Evolutionary conservation across 2,888 invertebrate species (phyloP).

Genomic region (Globia sparganii): DNA sequence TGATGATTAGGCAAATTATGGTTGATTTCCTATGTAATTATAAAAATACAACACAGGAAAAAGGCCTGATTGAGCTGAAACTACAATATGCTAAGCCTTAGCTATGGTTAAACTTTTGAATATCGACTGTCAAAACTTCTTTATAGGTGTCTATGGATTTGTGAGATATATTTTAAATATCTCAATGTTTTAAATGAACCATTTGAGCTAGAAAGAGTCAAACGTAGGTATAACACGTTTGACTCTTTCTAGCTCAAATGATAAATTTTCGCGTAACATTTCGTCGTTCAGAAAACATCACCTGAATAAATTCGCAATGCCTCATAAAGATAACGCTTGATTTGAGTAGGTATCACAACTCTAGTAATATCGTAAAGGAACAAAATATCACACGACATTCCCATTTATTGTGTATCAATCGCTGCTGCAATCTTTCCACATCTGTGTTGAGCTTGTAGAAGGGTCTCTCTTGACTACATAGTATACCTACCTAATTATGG

Average conservation of each 20-base stretch:
- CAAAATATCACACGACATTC: neutral
- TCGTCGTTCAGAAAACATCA: neutral
- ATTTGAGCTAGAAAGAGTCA: neutral
- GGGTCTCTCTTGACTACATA: neutral
- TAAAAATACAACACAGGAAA: neutral
- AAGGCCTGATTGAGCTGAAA: too few relatives aligned
- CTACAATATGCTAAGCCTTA: too few relatives aligned
- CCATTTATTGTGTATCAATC: neutral
- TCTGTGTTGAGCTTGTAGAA: too few relatives aligned
- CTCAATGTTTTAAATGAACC: neutral
- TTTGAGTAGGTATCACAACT: slow-evolving; percentile 11
- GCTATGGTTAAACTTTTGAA: neutral
- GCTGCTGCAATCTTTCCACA: too few relatives aligned
- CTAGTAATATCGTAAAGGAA: neutral
- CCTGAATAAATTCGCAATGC: slow-evolving; percentile 33
- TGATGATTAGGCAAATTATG: neutral
- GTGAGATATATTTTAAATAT: neutral
- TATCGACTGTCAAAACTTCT: neutral
- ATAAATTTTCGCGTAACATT: neutral
- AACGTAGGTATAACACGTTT: too few relatives aligned
- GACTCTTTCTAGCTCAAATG: too few relatives aligned
- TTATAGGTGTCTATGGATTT: neutral
- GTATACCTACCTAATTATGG: too few relatives aligned
- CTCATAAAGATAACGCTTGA: slow-evolving; percentile 27
- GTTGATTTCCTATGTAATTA: neutral